phyloP scores from a whole-genome alignment of 2,113 vertebrate genomes.

The Mastomys coucha region DNA sequence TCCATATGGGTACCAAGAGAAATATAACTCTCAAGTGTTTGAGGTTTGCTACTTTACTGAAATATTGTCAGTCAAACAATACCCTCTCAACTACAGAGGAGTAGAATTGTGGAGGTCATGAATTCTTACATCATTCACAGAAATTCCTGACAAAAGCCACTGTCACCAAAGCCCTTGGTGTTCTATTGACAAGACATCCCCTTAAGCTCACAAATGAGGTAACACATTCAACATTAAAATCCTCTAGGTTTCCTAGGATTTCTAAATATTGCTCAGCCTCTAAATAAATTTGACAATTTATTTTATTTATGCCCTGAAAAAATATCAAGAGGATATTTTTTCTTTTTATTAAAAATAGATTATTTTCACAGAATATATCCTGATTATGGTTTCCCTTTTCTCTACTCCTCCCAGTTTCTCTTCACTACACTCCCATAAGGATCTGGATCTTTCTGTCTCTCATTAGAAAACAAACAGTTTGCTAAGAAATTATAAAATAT shows the following conservation, averaged over 20 bases:
- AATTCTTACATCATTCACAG: slow-evolving; percentile 49
- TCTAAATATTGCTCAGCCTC: slow-evolving; percentile 37
- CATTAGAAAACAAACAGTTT: neutral
- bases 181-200: neutral
- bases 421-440: neutral
- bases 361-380: neutral
- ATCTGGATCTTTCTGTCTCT: neutral
- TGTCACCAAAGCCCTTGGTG: neutral
- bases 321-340: neutral
- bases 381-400: neutral
- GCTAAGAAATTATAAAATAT: neutral
- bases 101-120: neutral
- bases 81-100: neutral
- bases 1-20: slow-evolving; percentile 7
- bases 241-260: neutral
- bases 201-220: neutral
- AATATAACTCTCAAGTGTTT: slow-evolving; percentile 40
- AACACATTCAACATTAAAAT: slow-evolving; percentile 1
- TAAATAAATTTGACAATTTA: neutral
- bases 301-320: slow-evolving; percentile 38
- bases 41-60: slow-evolving; percentile 11
- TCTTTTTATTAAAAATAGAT: neutral
- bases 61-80: slow-evolving; percentile 9
- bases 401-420: neutral
- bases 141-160: neutral